phyloP scores from a whole-genome alignment of 1,140 invertebrate species.

The Tigriopus japonicus region DNA sequence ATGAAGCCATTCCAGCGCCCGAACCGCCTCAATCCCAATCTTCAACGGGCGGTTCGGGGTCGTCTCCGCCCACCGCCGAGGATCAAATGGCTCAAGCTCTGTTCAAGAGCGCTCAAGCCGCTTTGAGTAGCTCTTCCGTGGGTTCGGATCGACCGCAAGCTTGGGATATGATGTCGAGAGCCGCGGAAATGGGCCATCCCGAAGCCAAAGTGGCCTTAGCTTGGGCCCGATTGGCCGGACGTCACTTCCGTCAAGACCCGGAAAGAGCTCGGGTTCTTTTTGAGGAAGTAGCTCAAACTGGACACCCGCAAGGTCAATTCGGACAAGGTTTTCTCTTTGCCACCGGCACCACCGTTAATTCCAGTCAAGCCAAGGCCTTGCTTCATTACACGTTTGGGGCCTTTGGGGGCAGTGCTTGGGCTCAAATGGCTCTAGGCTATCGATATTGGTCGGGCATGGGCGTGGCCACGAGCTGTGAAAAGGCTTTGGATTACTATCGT shows the following conservation, averaged over 20 bases:
- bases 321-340: constrained; percentile 29
- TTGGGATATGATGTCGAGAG: constrained; percentile 44
- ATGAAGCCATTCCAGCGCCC: no score
- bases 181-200: constrained; percentile 54
- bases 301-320: constrained; percentile 71
- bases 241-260: constrained; percentile 47
- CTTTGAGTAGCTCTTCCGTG: no score
- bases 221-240: constrained; percentile 66
- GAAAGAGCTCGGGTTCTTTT: constrained; percentile 53
- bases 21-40: constrained; percentile 21
- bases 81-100: no score
- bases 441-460: constrained; percentile 52
- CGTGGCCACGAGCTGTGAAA: constrained; percentile 67
- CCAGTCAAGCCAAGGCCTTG: constrained; percentile 68
- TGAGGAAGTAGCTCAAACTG: constrained; percentile 47
- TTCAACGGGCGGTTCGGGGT: no score
- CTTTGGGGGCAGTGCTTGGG: constrained; percentile 66
- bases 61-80: no score
- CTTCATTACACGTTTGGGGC: constrained; percentile 80
- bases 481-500: constrained; percentile 61
- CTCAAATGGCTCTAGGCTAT: constrained; percentile 85
- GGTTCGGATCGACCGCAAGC: constrained; percentile 34
- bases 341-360: constrained; percentile 37
- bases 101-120: no score
- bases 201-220: constrained; percentile 61